phyloP scores from a whole-genome alignment of 2,797 vertebrate species.

The Periparus ater region DNA sequence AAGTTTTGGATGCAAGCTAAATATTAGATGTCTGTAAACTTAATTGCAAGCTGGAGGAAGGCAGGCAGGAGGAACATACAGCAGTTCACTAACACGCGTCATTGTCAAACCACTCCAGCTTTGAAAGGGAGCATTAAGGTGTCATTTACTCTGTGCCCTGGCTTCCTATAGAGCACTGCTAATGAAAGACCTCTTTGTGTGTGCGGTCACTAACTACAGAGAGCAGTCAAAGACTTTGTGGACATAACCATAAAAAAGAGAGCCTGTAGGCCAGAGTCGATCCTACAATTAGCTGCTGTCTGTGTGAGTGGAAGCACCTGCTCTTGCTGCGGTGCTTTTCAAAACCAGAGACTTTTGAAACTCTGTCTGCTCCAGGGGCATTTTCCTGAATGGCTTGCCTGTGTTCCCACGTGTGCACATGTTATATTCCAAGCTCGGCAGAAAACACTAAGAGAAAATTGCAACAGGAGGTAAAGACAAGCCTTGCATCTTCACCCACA shows the following conservation, averaged over 20 bases:
- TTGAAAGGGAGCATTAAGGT: slow-evolving; percentile 77
- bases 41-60: slow-evolving; percentile 45
- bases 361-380: background rate
- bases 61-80: background rate
- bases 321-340: slow-evolving; percentile 33
- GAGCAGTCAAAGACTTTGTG: slow-evolving; percentile 62
- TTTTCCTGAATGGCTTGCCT: slow-evolving; percentile 32
- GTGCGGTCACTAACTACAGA: slow-evolving; percentile 59
- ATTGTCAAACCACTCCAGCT: slow-evolving; percentile 67
- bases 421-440: background rate
- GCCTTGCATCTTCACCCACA: background rate
- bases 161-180: slow-evolving; percentile 64
- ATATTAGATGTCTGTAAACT: background rate
- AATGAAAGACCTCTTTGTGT: slow-evolving; percentile 79
- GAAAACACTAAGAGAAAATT: background rate
- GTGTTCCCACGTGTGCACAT: background rate
- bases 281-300: slow-evolving; percentile 71
- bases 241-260: slow-evolving; percentile 52
- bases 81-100: slow-evolving; percentile 47
- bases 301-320: slow-evolving; percentile 63
- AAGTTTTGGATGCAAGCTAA: slow-evolving; percentile 30
- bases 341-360: slow-evolving; percentile 38
- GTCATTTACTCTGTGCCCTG: slow-evolving; percentile 73
- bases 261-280: slow-evolving; percentile 49
- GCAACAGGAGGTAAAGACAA: background rate